Conservation (phyloP, 2,113 vertebrate genomes). For the Upupa epops region DNA sequence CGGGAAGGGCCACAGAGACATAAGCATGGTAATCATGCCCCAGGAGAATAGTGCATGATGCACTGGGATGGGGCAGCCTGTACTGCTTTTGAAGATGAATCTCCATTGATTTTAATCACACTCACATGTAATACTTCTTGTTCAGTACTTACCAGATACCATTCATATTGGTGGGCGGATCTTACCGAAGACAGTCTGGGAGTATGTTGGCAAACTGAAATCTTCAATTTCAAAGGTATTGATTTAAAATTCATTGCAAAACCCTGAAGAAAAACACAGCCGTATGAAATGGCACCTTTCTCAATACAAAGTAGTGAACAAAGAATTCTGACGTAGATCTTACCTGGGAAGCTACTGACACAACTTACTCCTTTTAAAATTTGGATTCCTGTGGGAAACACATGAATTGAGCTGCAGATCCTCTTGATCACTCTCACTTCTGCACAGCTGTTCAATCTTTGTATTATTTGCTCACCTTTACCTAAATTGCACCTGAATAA, state of each 20-base stretch:
- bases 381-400: background rate
- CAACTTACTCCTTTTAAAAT: background rate
- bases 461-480: background rate
- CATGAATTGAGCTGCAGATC: background rate
- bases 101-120: slow-evolving; percentile 3
- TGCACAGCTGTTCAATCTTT: background rate
- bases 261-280: background rate
- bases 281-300: background rate
- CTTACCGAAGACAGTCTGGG: slow-evolving; percentile 94
- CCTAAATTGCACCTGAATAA: background rate
- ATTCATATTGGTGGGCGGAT: slow-evolving; percentile 96
- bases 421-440: background rate
- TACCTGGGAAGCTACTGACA: background rate
- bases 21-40: too few species aligned
- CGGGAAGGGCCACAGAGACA: too few species aligned
- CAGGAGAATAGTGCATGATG: background rate
- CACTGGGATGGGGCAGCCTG: slow-evolving; percentile 15
- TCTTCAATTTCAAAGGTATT: slow-evolving; percentile 93
- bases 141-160: slow-evolving; percentile 94
- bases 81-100: background rate
- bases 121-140: slow-evolving; percentile 29
- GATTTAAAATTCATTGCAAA: slow-evolving; percentile 4
- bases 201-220: slow-evolving; percentile 94
- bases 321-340: background rate
- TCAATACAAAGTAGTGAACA: background rate